These are phyloP conservation scores for Timandra comae DNA, from an alignment of 2,888 invertebrate species.

Conservation along the genomic window DNA sequence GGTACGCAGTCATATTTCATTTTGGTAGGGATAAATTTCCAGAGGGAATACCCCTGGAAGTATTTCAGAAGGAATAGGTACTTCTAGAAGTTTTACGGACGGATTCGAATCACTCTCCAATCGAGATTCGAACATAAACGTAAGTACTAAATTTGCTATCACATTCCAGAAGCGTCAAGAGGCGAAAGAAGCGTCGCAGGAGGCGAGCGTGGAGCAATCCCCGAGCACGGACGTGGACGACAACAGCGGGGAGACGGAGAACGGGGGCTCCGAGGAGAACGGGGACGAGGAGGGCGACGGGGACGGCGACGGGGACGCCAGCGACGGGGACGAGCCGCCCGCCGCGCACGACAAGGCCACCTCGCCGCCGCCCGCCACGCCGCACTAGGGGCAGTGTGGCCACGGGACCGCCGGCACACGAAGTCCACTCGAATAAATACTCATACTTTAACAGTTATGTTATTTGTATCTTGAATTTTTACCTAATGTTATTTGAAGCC, in stretches of 20 bases:
- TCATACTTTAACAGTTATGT: no score
- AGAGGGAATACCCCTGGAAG: no score
- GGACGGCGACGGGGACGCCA: constrained; percentile 26
- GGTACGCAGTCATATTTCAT: no score
- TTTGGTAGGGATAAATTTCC: no score
- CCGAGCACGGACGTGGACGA: constrained; percentile 38
- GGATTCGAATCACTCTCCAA: no score
- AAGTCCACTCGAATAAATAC: no score
- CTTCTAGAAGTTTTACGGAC: no score
- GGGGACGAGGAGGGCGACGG: constrained; percentile 27
- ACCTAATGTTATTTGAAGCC: no score
- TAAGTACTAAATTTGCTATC: neutral
- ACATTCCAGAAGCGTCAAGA: constrained; percentile 16
- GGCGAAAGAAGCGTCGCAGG: constrained; percentile 34
- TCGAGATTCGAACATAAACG: neutral
- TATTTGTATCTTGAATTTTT: no score
- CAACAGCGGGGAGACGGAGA: constrained; percentile 32
- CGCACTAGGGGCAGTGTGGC: no score
- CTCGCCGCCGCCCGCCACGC: constrained; percentile 61
- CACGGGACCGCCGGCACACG: no score
- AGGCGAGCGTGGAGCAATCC: constrained; percentile 36
- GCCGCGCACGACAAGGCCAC: constrained; percentile 65
- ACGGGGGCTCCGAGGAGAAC: constrained; percentile 28
- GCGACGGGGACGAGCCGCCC: constrained; percentile 23
- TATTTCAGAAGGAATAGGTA: no score